Conservation (phyloP, 1,140 invertebrate species). For the Drosophila pseudoananassae region DNA sequence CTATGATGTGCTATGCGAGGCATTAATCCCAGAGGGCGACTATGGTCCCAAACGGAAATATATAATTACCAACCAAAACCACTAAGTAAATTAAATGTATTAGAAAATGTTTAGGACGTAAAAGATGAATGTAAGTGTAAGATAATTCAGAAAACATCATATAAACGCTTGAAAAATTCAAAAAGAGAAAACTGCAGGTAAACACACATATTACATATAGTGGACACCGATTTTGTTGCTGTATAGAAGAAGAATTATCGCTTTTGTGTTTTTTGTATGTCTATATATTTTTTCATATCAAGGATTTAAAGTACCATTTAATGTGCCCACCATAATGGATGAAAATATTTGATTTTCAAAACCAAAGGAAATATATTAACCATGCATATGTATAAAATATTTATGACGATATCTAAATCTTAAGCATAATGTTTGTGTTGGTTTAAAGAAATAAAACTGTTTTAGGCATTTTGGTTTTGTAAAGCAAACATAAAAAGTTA, state of each 20-base stretch:
- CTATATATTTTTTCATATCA: conserved; percentile 40
- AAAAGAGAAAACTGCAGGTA: conserved; percentile 22
- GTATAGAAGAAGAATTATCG: conserved; percentile 37
- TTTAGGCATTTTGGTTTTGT: conserved; percentile 16
- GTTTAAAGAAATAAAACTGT: neutral
- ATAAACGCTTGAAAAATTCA: conserved; percentile 22
- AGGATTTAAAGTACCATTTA: conserved; percentile 14
- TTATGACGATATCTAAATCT: conserved; percentile 26
- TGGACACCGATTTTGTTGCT: conserved; percentile 43
- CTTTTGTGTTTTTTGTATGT: conserved; percentile 25
- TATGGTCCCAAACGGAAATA: neutral
- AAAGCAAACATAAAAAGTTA: conserved; percentile 36
- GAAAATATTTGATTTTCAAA: conserved; percentile 6
- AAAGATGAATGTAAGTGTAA: conserved; percentile 65
- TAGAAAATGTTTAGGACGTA: conserved; percentile 78
- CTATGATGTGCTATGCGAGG: neutral
- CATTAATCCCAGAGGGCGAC: neutral
- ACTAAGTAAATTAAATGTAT: conserved; percentile 73
- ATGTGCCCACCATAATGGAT: conserved; percentile 36
- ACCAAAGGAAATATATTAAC: conserved; percentile 13
- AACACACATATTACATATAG: conserved; percentile 13
- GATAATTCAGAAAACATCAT: conserved; percentile 46
- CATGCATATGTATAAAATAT: conserved; percentile 52
- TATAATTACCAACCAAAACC: conserved; percentile 33
- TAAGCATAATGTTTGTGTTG: conserved; percentile 26